Base-by-base conservation (phyloP, 1,140 invertebrate genomes). In the Ceratina japonica region DNA sequence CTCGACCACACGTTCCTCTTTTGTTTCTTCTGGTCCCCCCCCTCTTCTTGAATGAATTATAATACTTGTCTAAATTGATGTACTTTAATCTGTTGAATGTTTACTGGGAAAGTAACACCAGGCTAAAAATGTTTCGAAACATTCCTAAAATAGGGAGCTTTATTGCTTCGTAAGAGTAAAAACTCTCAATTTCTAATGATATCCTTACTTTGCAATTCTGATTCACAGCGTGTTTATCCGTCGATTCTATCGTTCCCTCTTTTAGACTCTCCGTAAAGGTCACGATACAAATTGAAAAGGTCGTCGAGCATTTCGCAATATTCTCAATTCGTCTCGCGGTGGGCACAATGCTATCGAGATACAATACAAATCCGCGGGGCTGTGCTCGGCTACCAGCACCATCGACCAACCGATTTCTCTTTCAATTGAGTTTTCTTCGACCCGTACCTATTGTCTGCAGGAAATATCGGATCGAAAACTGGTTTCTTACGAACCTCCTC, bases 251-350 rank as follows among this genome's bases (percentile, higher is more conserved):
- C 59, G 10, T 22, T 20, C 24, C 18, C 4, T 15, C n/a, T 12
- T 31, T 51, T 61, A 12, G 52, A 31, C 44, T n/a, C 52, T 59
- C 56, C 56, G 10, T 56, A 86, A 86, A 86, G 84, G 84, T 86
- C 79, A 79, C 75, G 77, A 85, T 85, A 86, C 62, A 85, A 85
- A 86, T 86, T 85, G 79, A 73, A 86, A 86, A 86, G 83, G 84
- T 85, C 83, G 75, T 7, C 72, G 68, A 56, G 71, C 58, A 59
- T 81, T 72, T 79, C n/a, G 79, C 72, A 62, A 31, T 72, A 52
- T 54, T 85, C 74, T 52, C 79, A 72, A 84, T 81, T 82, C 62
- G 54, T 64, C 22, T 54, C 54, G 68, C 59, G 59, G 13, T 51
- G 20, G 49, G 71, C 24, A 66, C 63, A 68, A 58, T 66, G 31